Evolutionary conservation across 2,113 vertebrate genomes (phyloP).

Genomic region (Pedionomus torquatus): DNA sequence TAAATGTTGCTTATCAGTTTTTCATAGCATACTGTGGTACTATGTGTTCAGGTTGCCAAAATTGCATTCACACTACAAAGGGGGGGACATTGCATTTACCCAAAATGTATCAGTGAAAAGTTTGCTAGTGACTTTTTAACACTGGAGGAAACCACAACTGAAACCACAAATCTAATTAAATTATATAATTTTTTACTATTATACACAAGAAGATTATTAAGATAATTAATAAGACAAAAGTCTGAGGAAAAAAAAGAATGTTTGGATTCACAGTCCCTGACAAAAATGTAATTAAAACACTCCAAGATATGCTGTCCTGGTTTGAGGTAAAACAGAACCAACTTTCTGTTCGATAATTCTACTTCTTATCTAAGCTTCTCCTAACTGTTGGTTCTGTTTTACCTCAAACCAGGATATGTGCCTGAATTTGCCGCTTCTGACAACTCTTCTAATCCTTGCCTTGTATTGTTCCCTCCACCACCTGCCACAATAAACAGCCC

Average conservation of each 20-base stretch:
- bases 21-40: neutral
- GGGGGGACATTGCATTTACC: neutral
- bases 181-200: fast-evolving
- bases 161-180: neutral
- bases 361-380: no score
- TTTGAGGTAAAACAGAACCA: no score
- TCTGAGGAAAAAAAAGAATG: neutral
- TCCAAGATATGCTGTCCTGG: neutral
- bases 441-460: neutral
- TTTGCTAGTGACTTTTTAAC: neutral
- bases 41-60: neutral
- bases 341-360: no score
- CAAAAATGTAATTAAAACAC: neutral
- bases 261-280: neutral
- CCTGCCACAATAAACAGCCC: neutral
- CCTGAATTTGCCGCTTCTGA: neutral
- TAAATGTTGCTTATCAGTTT: neutral
- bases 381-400: no score
- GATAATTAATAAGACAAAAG: neutral
- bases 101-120: neutral
- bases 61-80: neutral
- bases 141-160: fast-evolving
- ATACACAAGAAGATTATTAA: neutral
- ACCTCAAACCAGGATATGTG: no score
- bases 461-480: neutral